Conservation (phyloP, 2,113 vertebrate species). For the Cichladusa arquata region DNA sequence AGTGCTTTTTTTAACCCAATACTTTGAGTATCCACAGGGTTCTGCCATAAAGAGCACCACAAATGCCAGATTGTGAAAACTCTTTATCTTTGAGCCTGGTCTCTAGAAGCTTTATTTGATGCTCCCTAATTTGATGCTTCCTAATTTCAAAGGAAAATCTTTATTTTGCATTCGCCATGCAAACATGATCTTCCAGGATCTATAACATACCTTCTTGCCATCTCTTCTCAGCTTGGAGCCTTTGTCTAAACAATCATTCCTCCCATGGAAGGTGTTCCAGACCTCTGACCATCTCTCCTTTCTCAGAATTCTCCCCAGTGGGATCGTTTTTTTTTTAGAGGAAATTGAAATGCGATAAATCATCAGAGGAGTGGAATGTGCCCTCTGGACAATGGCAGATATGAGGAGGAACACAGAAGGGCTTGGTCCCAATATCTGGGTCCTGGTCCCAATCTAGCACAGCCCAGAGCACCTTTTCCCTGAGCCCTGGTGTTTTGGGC, state of each 20-base stretch:
- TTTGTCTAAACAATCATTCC: neutral
- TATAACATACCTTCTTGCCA: neutral
- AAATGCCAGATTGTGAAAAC: neutral
- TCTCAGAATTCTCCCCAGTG: neutral
- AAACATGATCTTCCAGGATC: neutral
- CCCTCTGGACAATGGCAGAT: neutral
- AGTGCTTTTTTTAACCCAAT: neutral
- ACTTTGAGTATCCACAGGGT: accelerated
- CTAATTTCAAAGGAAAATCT: neutral
- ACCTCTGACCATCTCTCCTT: neutral
- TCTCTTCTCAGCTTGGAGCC: neutral
- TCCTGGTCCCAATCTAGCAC: neutral
- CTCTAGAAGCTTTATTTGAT: neutral
- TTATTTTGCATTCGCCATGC: neutral
- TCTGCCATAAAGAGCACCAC: neutral
- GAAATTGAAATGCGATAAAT: neutral
- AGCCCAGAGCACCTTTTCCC: neutral
- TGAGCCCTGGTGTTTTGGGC: neutral
- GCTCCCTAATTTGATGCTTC: neutral
- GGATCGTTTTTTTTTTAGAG: neutral
- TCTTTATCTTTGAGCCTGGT: neutral
- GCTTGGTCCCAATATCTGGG: neutral
- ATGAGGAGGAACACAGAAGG: neutral
- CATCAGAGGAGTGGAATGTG: neutral
- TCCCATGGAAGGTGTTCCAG: neutral